Base-by-base conservation (phyloP, 2,888 invertebrate genomes). In the Dione juno region DNA sequence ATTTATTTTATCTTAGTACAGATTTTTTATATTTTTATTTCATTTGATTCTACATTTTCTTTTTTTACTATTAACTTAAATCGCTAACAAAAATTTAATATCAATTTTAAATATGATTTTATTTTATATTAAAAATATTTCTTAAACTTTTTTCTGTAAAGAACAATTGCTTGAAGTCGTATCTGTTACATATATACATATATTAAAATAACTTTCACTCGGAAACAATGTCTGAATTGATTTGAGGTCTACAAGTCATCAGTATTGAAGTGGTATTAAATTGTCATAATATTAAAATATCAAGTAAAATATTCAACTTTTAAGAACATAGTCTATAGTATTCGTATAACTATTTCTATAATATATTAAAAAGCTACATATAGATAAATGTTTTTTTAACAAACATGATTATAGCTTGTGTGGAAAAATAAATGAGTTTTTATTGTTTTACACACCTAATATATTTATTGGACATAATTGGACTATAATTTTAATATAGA, bases 151-250 rank as follows among this genome's bases (percentile, higher is more conserved):
- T 19, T 48, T 16, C 10, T 50, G 5, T 8, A 10, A 5, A 11
- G 10, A 54, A 35, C 35, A 54, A 16, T 54, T n/a, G 54, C n/a
- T n/a, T 8, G 53, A 28, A 28, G 13, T 14, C 8, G 28, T 35
- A 28, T 53, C 1, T 28, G 28, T n/a, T 10, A 48, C 0, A 50
- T 37, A 74, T 77, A 75, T 77, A 79, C 77, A 78, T 82, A 85
- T 84, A 79, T 82, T 83, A 86, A 79, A 80, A 81, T 82, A 81
- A 90, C 92, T 92, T 92, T 91, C 91, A 86, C 90, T 79, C 74
- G 82, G 82, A 80, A 41, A 85, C 86, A 86, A 85, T 84, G 85
- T 84, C 78, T 80, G 82, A 79, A 13, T 13, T 19, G 13, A 3
- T 37, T 37, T n/a, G 52, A 28, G 8, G 48, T 16, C 1, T n/a